Conservation (phyloP, 64 coral and sea anemone genomes). For the Montipora foliosa region DNA sequence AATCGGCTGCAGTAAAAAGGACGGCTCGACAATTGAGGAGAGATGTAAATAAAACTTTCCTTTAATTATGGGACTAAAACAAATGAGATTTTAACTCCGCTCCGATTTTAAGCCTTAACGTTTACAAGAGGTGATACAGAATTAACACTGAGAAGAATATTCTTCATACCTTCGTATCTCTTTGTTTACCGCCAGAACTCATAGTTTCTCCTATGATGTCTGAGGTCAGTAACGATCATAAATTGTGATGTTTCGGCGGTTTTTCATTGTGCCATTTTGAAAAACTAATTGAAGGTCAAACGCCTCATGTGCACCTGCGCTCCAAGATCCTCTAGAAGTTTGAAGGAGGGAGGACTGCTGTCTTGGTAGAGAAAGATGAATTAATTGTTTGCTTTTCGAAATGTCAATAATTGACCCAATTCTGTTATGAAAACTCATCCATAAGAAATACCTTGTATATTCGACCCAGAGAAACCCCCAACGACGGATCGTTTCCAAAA, state of each 20-base stretch:
- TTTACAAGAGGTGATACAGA: background rate
- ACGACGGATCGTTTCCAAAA: background rate
- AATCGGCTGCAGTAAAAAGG: background rate
- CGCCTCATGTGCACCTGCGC: background rate
- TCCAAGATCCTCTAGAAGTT: background rate
- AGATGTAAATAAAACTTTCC: background rate
- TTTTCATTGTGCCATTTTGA: background rate
- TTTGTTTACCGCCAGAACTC: background rate
- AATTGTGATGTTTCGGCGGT: background rate
- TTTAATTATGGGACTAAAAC: background rate
- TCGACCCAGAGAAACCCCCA: background rate
- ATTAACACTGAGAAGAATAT: background rate
- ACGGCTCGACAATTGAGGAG: background rate
- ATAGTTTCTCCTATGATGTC: background rate
- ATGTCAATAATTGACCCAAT: constrained; percentile 14
- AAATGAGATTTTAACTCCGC: background rate
- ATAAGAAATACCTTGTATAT: background rate
- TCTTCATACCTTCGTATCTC: constrained; percentile 2
- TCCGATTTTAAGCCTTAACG: background rate
- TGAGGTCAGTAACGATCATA: background rate
- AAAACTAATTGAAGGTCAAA: constrained; percentile 22
- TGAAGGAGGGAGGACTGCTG: background rate
- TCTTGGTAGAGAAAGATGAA: constrained; percentile 10
- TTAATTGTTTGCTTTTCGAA: constrained; percentile 41
- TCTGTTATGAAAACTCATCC: background rate